phyloP scores from a whole-genome alignment of 2,113 vertebrate species.

The Gracilinanus agilis region DNA sequence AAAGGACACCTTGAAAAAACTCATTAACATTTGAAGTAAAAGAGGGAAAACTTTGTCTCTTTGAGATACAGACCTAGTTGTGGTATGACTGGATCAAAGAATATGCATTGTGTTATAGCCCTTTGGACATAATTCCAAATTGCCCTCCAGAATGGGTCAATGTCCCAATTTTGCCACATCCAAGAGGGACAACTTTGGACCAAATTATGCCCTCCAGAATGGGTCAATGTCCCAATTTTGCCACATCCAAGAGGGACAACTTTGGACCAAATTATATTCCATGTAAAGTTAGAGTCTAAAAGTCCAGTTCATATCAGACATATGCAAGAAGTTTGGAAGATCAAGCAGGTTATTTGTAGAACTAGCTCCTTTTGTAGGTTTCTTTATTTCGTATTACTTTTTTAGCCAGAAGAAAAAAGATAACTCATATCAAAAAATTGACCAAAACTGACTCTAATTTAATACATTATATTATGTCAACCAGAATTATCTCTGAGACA shows the following conservation, averaged over 20 bases:
- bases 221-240: too few relatives aligned
- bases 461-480: constrained; percentile 89
- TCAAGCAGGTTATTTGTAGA: constrained; percentile 63
- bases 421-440: constrained; percentile 88
- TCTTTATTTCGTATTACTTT: constrained; percentile 82
- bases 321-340: constrained; percentile 73
- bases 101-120: too few relatives aligned
- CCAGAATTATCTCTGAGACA: too few relatives aligned
- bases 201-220: too few relatives aligned
- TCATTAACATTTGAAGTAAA: background rate
- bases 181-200: too few relatives aligned
- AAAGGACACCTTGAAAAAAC: constrained; percentile 44
- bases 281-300: constrained; percentile 39
- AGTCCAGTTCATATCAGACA: constrained; percentile 81
- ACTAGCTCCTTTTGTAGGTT: constrained; percentile 38
- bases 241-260: too few relatives aligned
- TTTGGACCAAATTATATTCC: too few relatives aligned
- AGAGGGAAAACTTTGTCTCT: constrained; percentile 11
- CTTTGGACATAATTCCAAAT: too few relatives aligned
- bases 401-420: constrained; percentile 81
- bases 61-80: too few relatives aligned
- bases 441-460: constrained; percentile 90
- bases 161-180: too few relatives aligned
- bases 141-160: too few relatives aligned
- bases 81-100: too few relatives aligned